Evolutionary conservation across 1,140 invertebrate species (phyloP), one percentile per base, ranked within the genome.

Genomic region (Ostrea denselamellosa): DNA sequence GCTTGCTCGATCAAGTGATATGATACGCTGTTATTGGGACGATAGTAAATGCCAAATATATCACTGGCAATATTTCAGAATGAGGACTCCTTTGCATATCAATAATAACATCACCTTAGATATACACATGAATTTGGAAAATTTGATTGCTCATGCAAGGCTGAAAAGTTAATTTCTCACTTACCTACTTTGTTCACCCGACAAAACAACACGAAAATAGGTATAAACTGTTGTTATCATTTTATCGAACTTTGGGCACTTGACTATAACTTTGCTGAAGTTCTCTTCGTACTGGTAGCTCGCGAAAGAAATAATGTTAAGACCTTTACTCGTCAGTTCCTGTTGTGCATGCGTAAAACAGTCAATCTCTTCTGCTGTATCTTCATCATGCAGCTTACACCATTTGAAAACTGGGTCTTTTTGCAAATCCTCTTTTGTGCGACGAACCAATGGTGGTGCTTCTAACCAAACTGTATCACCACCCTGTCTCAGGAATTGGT

Each of bases 211-310:
- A 44, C 93, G 86, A 81, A 89, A 88, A 53, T 93, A 93, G 12
- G 89, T 90, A n/a, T 90, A 88, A 85, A 25, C 90, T 88, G 65
- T 85, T 68, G 81, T 51, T 28, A 91, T 89, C 62, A 88, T 92
- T 28, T 86, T 89, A 54, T 93, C 91, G 44, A 89, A 90, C 19
- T 89, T 53, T 7, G 91, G 91, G 90, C 93, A 93, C 0, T 86
- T 56, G 44, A 93, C 84, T n/a, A 93, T 89, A 22, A 52, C 85
- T 34, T 90, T 85, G 65, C 89, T 88, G 83, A 91, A 93, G 8
- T 90, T 82, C 87, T 93, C 92, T 53, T 93, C 92, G 68, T 92
- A 90, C 71, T 90, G 65, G 83, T 92, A 93, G 0, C 89, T 91
- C 0, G 87, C 44, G 8, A 93, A 87, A 2, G 87, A 85, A 0